Evolutionary conservation across 2,888 invertebrate species (phyloP).

Genomic region (Leptopilina myrica): DNA sequence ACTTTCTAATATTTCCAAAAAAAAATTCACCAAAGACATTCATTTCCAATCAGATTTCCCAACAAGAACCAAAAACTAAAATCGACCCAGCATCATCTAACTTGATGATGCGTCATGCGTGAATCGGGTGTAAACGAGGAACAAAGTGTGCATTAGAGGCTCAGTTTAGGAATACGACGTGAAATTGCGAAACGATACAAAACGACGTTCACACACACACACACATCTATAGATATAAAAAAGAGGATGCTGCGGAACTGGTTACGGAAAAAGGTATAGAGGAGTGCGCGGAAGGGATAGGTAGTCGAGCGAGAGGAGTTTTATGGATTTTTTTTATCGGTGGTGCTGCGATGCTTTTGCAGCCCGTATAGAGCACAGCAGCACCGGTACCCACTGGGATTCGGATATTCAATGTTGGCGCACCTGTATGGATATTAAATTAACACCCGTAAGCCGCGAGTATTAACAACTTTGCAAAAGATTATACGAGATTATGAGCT

Average conservation of each 20-base stretch:
- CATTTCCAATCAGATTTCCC: too few species aligned
- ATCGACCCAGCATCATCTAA: neutral
- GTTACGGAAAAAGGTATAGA: slow-evolving; percentile 34
- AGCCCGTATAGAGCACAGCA: slow-evolving; percentile 44
- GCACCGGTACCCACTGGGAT: slow-evolving; percentile 71
- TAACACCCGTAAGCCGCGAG: slow-evolving; percentile 77
- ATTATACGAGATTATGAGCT: slow-evolving; percentile 77
- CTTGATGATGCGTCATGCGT: slow-evolving; percentile 42
- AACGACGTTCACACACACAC: slow-evolving; percentile 40
- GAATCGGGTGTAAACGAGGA: slow-evolving; percentile 53
- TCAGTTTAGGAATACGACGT: slow-evolving; percentile 50
- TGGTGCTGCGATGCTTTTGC: slow-evolving; percentile 56
- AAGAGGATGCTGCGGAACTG: slow-evolving; percentile 35
- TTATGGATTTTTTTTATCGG: slow-evolving; percentile 74
- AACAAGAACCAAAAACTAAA: too few species aligned
- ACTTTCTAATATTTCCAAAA: too few species aligned
- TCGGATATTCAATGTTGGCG: slow-evolving; percentile 77
- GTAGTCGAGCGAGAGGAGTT: slow-evolving; percentile 62
- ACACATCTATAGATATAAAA: slow-evolving; percentile 5
- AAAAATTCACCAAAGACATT: too few species aligned
- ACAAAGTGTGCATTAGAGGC: slow-evolving; percentile 54
- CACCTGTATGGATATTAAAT: slow-evolving; percentile 77
- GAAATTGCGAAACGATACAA: slow-evolving; percentile 49
- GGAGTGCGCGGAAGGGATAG: slow-evolving; percentile 47
- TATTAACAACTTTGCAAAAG: slow-evolving; percentile 78